Evolutionary conservation across 2,888 invertebrate species (phyloP).

Genomic region (Acanthococcus lagerstroemiae): DNA sequence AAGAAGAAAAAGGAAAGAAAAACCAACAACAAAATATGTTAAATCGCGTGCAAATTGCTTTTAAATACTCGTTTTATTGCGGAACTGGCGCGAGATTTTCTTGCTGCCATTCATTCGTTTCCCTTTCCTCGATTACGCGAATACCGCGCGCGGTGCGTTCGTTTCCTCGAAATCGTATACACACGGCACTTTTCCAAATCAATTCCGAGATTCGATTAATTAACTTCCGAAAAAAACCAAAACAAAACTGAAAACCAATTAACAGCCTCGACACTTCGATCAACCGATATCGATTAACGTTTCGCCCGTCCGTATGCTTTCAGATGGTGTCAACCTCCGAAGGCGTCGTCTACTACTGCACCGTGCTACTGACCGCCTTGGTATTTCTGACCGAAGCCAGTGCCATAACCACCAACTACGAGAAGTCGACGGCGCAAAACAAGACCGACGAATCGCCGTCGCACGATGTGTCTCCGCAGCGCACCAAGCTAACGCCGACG

Average conservation of each 20-base stretch:
- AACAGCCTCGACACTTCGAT: not conserved
- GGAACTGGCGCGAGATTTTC: too few relatives aligned
- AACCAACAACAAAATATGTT: too few relatives aligned
- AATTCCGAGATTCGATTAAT: too few relatives aligned
- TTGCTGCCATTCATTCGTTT: too few relatives aligned
- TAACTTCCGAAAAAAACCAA: not conserved
- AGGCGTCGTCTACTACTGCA: conserved; percentile 25
- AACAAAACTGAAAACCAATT: not conserved
- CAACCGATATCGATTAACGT: not conserved
- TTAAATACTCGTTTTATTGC: too few relatives aligned
- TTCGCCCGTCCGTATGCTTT: not conserved
- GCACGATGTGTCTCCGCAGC: conserved; percentile 8
- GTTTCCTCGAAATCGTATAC: too few relatives aligned
- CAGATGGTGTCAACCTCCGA: conserved; percentile 25
- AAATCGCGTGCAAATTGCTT: too few relatives aligned
- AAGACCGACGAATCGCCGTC: conserved; percentile 1
- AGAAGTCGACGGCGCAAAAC: conserved; percentile 18
- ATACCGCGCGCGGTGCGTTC: too few relatives aligned
- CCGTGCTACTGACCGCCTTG: conserved; percentile 24
- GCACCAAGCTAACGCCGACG: conserved; percentile 17
- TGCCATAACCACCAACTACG: conserved; percentile 27
- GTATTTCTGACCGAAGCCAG: conserved; percentile 26
- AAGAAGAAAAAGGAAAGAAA: too few relatives aligned
- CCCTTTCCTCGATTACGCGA: too few relatives aligned
- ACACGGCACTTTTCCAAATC: too few relatives aligned